Conservation (phyloP, 2,113 vertebrate genomes). For the Clarias macrocephalus region DNA sequence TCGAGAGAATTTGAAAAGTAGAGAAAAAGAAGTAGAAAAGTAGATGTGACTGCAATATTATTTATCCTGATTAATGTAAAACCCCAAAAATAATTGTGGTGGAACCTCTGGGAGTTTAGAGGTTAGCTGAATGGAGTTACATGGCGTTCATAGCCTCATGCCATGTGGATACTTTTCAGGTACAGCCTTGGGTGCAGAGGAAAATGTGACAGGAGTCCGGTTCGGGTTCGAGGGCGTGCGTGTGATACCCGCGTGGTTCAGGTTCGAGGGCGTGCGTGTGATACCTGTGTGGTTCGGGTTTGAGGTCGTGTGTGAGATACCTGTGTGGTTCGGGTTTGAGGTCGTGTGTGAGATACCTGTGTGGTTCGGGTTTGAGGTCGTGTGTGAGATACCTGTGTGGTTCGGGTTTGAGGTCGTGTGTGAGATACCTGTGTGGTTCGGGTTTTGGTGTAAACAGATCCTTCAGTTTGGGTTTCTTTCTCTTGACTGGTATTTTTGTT, state of each 20-base stretch:
- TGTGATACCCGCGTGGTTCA: too few relatives aligned
- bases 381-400: not conserved
- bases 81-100: not conserved
- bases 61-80: not conserved
- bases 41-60: not conserved
- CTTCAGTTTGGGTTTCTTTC: conserved; percentile 91
- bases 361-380: not conserved
- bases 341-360: not conserved
- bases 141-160: not conserved
- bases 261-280: not conserved
- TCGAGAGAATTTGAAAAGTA: too few relatives aligned
- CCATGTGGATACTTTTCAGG: not conserved
- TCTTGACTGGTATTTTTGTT: conserved; percentile 77
- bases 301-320: not conserved
- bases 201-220: not conserved
- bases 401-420: not conserved
- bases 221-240: not conserved
- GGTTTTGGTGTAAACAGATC: conserved; percentile 79
- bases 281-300: not conserved
- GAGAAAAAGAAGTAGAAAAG: too few relatives aligned
- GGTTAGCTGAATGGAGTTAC: not conserved
- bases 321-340: not conserved
- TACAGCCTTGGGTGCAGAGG: too few relatives aligned
- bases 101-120: not conserved
- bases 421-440: conserved; percentile 75